Base-by-base conservation (phyloP, 2,113 vertebrate species). In the Erythrocercus mccallii region DNA sequence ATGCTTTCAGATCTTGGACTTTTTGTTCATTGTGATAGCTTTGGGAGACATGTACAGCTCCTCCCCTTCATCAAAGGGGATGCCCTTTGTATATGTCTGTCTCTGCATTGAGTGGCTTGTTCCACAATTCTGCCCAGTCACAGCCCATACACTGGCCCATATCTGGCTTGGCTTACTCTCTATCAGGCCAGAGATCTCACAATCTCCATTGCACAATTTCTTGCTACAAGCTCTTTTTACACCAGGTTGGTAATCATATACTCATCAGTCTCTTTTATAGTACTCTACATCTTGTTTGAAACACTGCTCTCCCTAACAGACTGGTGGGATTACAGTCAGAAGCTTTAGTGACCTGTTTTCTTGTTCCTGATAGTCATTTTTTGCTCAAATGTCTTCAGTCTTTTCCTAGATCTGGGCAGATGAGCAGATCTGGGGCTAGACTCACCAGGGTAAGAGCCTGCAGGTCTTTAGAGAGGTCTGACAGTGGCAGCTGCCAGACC, bases 171-270 rank as follows among this genome's bases (percentile, higher is more conserved):
- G n/a, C 24, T 95, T 93, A 92, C 42, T 65, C 38, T 78, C 37
- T 86, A 56, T 78, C 80, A 56, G 38, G 30, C n/a, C 5, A 7
- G 68, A 51, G 38, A 96, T 92, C 88, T 94, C 40, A 84, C 12
- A 5, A 47, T 81, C 56, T 86, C 72, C 35, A 40, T 94, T 94
- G 88, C 91, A 94, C 72, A 94, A 94, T 83, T 84, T 86, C 51
- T 93, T 90, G 51, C 42, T 88, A 82, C 33, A 74, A 88, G 50
- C 30, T 69, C 60, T 51, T 90, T 90, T 92, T 70, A 88, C 64
- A 31, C n/a, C 33, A 42, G 21, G 14, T 30, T 83, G 64, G 84
- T 70, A 83, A 73, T 73, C 47, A 62, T 58, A 45, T 23, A 66
- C 38, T 94, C 47, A 47, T 58, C 65, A 50, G 42, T 47, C 40